phyloP scores from a whole-genome alignment of 2,113 vertebrate species.

The Leuciscus idus region DNA sequence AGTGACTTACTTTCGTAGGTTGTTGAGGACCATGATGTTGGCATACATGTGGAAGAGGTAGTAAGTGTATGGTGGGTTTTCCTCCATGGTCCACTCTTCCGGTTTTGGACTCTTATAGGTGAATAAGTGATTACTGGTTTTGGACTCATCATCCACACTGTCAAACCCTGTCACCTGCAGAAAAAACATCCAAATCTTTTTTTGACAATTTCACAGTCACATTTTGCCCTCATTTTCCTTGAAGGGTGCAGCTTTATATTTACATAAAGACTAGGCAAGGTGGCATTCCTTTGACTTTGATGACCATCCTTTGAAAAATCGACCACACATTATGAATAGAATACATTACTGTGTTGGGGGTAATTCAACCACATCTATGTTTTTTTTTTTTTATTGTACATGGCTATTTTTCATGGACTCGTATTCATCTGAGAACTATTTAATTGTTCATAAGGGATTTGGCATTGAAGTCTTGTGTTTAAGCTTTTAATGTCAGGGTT shows the following conservation, averaged over 20 bases:
- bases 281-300: no score
- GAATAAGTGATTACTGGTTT: slow-evolving; percentile 96
- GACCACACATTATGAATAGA: background rate
- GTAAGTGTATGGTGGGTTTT: slow-evolving; percentile 96
- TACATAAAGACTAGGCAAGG: background rate
- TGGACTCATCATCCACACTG: slow-evolving; percentile 98
- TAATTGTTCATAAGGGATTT: background rate
- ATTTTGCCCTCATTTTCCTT: background rate
- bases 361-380: background rate
- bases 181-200: background rate
- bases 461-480: background rate
- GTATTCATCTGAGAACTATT: background rate
- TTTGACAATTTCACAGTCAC: background rate
- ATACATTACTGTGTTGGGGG: background rate
- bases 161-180: slow-evolving; percentile 94
- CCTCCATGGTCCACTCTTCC: slow-evolving; percentile 86
- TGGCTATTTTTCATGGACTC: background rate
- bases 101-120: slow-evolving; percentile 93
- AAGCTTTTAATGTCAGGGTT: background rate
- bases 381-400: background rate
- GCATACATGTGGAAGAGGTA: slow-evolving; percentile 98
- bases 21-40: slow-evolving; percentile 99
- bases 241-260: background rate
- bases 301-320: no score
- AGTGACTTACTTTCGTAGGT: slow-evolving; percentile 87